phyloP scores from a whole-genome alignment of 1,140 invertebrate genomes.

The Neodiprion lecontei region DNA sequence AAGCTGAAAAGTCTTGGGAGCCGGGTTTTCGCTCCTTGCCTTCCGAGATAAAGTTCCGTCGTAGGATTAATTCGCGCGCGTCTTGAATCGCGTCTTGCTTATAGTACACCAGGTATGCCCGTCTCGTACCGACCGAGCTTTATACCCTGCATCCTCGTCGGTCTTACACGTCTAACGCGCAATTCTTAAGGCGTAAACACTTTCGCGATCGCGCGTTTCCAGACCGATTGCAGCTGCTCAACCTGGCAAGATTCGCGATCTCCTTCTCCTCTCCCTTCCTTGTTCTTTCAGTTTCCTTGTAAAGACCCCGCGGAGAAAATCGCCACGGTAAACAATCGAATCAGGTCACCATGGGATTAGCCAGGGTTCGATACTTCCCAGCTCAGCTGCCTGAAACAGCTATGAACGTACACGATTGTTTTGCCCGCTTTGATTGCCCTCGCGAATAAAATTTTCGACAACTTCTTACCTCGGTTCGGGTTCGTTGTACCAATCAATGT shows the following conservation, averaged over 20 bases:
- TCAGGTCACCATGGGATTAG: background rate
- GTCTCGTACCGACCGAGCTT: background rate
- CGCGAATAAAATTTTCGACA: no score
- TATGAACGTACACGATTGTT: background rate
- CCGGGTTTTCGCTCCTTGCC: slow-evolving; percentile 16
- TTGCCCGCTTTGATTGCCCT: no score
- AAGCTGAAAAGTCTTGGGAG: slow-evolving; percentile 28
- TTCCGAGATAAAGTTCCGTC: slow-evolving; percentile 28
- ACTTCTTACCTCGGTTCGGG: no score
- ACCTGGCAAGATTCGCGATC: background rate
- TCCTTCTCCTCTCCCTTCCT: background rate
- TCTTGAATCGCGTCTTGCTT: background rate
- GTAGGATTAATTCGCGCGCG: background rate
- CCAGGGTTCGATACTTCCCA: background rate
- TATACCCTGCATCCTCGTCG: no score
- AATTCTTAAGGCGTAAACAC: no score
- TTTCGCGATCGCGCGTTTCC: no score
- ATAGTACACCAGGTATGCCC: background rate
- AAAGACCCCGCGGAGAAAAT: background rate
- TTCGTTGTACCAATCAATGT: no score
- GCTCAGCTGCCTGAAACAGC: background rate
- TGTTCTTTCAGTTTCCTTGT: no score
- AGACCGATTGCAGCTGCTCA: no score
- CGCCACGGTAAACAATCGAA: background rate
- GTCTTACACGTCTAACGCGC: background rate